These are phyloP conservation scores for Rhyacichthys aspro DNA, from an alignment of 2,797 vertebrate genomes.

Conservation along the genomic window DNA sequence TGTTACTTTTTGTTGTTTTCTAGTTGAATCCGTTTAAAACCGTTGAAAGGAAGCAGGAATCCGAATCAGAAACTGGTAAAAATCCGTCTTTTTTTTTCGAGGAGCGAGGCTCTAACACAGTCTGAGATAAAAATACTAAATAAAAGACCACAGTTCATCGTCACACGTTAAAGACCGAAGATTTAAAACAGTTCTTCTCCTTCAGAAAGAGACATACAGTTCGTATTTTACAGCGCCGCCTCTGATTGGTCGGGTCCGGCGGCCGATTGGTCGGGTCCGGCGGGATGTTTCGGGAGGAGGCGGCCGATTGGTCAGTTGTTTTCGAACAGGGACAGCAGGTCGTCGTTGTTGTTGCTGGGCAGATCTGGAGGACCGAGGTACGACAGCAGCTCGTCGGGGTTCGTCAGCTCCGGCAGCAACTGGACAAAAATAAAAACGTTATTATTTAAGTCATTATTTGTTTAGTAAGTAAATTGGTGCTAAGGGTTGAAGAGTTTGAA, in stretches of 20 bases:
- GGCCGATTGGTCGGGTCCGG: conserved; percentile 10
- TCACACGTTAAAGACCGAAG: conserved; percentile 54
- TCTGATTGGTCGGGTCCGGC: conserved; percentile 4
- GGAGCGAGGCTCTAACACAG: conserved; percentile 35
- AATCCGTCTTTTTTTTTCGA: neutral
- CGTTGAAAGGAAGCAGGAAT: neutral
- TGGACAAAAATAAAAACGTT: conserved; percentile 51
- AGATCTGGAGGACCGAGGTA: conserved; percentile 92
- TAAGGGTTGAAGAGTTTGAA: neutral
- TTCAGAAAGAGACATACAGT: conserved; percentile 25
- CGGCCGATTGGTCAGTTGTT: conserved; percentile 82
- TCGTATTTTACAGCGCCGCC: conserved; percentile 46
- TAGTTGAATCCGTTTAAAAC: neutral
- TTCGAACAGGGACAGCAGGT: conserved; percentile 92
- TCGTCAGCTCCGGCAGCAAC: conserved; percentile 92
- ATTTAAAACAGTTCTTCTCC: conserved; percentile 45
- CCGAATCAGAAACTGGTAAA: conserved; percentile 1
- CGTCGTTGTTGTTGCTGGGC: conserved; percentile 89
- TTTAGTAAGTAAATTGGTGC: too few species aligned
- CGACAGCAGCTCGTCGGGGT: conserved; percentile 91
- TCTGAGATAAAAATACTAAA: conserved; percentile 56
- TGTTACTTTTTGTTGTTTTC: neutral
- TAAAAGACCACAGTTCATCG: conserved; percentile 59
- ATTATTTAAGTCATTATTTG: too few species aligned
- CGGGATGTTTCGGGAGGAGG: conserved; percentile 1